Conservation (phyloP, 2,888 invertebrate genomes). For the Crepidodera aurea region DNA sequence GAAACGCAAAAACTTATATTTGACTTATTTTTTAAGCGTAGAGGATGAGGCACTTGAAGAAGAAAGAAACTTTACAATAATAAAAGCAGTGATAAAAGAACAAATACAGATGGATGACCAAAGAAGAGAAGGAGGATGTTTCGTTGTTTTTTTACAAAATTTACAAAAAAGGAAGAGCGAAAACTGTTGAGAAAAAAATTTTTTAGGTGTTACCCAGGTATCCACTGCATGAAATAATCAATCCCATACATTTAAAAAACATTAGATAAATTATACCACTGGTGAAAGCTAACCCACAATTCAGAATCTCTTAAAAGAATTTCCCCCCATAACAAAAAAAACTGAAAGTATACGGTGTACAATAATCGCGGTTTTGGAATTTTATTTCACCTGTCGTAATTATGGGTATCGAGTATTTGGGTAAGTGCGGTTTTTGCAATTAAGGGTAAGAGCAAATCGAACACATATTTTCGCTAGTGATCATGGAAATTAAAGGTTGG, state of each 20-base stretch:
- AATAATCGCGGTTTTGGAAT: conserved; percentile 14
- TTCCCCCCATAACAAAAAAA: neutral
- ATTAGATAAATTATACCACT: neutral
- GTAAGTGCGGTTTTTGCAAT: conserved; percentile 27
- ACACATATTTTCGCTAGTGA: conserved; percentile 24
- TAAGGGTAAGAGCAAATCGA: conserved; percentile 27
- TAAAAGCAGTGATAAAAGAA: too few relatives aligned
- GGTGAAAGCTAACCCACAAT: neutral
- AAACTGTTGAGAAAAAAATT: too few relatives aligned
- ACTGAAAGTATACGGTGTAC: conserved; percentile 2
- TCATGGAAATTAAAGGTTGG: conserved; percentile 32
- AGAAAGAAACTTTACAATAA: too few relatives aligned
- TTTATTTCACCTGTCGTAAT: conserved; percentile 26
- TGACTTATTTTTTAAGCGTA: too few relatives aligned
- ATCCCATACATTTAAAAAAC: neutral
- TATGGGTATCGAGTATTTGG: conserved; percentile 26
- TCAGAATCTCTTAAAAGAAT: neutral
- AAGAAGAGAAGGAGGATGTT: too few relatives aligned
- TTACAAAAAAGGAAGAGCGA: too few relatives aligned
- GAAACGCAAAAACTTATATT: too few relatives aligned
- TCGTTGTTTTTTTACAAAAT: too few relatives aligned
- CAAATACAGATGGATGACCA: too few relatives aligned
- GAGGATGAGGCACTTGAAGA: too few relatives aligned
- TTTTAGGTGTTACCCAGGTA: too few relatives aligned
- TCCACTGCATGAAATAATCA: neutral